phyloP scores from a whole-genome alignment of 2,113 vertebrate species.

The Ranitomeya imitator region DNA sequence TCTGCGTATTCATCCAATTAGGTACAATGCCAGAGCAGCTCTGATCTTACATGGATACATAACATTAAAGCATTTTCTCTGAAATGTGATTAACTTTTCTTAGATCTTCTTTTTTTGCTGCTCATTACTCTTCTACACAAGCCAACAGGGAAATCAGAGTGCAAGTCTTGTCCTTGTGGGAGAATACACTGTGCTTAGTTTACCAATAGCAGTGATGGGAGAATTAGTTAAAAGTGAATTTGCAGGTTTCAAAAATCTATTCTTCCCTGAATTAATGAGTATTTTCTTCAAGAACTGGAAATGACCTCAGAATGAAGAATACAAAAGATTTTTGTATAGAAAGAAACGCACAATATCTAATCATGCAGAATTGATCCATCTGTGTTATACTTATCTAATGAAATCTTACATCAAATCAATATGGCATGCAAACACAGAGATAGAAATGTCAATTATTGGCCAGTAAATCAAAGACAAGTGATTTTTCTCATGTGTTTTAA shows the following conservation, averaged over 20 bases:
- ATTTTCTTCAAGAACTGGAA: not conserved
- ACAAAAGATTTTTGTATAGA: not conserved
- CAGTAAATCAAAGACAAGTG: not conserved
- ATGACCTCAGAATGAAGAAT: not conserved
- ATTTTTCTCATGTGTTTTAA: not conserved
- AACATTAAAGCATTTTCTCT: constrained; percentile 4
- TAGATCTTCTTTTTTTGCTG: not conserved
- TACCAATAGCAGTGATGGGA: not conserved
- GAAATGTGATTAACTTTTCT: not conserved
- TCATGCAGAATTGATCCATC: not conserved
- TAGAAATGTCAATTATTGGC: constrained; percentile 1
- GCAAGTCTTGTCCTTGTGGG: not conserved
- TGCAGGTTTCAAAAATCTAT: not conserved
- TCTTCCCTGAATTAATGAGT: not conserved
- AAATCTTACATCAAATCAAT: constrained; percentile 4
- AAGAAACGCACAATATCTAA: not conserved
- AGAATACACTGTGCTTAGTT: not conserved
- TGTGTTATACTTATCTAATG: not conserved
- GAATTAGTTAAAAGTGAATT: not conserved
- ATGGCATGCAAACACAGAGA: not conserved
- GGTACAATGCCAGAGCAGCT: not conserved
- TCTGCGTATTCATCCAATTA: not conserved
- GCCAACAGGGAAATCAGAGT: not conserved
- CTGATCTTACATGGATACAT: not conserved
- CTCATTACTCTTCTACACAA: not conserved